Evolutionary conservation across 35 echinoderm and acorn worm genomes (phyloP).

Genomic region (Patiria miniata): DNA sequence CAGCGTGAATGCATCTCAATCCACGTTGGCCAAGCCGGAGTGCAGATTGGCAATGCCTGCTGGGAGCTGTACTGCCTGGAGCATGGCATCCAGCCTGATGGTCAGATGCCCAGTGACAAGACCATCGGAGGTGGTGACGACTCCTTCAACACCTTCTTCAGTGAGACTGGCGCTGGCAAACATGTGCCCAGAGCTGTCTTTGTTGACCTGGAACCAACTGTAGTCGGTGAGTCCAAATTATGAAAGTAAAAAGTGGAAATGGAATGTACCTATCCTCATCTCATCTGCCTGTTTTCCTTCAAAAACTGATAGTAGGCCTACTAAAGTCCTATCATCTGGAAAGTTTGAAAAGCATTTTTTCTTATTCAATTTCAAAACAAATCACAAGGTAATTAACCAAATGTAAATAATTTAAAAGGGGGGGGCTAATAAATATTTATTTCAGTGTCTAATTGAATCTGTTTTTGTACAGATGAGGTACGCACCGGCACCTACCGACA

Average conservation of each 20-base stretch:
- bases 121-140: too few relatives aligned
- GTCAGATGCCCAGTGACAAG: slow-evolving; percentile 64
- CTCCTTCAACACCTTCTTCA: slow-evolving; percentile 38
- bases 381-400: too few relatives aligned
- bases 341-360: too few relatives aligned
- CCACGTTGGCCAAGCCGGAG: slow-evolving; percentile 88
- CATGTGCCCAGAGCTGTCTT: slow-evolving; percentile 31
- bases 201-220: slow-evolving; percentile 45
- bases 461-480: slow-evolving; percentile 13
- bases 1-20: slow-evolving; percentile 90
- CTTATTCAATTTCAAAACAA: too few relatives aligned
- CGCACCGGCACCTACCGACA: slow-evolving; percentile 31
- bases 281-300: too few relatives aligned
- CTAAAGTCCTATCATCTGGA: too few relatives aligned
- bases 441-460: background rate
- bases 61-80: slow-evolving; percentile 82
- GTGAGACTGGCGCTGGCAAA: slow-evolving; percentile 62
- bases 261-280: too few relatives aligned
- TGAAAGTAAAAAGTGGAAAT: background rate
- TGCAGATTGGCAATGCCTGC: slow-evolving; percentile 81
- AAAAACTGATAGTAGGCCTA: too few relatives aligned
- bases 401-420: too few relatives aligned
- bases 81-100: slow-evolving; percentile 88
- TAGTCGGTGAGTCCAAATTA: slow-evolving; percentile 17
- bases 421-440: too few relatives aligned